Evolutionary conservation across 2,797 vertebrate genomes (phyloP), one percentile per base, ranked within the genome.

Genomic region (Arrhamphus sclerolepis): DNA sequence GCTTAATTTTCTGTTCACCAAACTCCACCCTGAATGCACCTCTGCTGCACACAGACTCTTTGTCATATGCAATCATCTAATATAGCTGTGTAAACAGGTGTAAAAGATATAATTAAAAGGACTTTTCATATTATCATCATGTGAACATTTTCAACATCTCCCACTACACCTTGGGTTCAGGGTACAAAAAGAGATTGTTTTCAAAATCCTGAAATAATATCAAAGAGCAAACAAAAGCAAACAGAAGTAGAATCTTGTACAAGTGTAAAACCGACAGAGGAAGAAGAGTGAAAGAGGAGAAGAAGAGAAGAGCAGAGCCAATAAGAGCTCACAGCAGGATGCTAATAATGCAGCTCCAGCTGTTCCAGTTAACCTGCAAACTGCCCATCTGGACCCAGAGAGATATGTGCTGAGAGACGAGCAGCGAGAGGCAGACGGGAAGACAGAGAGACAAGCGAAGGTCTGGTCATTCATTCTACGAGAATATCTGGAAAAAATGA

Each of bases 281-380:
- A 77, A 62, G 66, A 67, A 49, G 62, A 68, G 52, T 59, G 47
- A 58, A 60, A 76, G 72, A 68, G 56, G 49, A 72, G 70, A 28
- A 55, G 75, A 78, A 56, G 89, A 92, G 91, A 92, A 91, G 89
- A 85, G 88, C 89, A 87, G 88, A 94, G 94, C 94, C 95, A 97
- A 97, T 97, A 97, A 94, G 96, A 97, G 93, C 91, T 93, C 97
- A 93, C 97, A 96, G 96, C 96, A 94, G 95, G 97, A 94, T 91
- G 94, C 95, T 97, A 98, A 98, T 98, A 98, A 97, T 96, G 94
- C 94, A 91, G 93, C 95, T 97, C 97, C 97, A 98, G 97, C 96
- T 98, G 96, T 95, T 97, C 94, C 94, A 95, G 96, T 98, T 98
- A 98, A 98, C 97, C 96, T 98, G 96, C 95, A 97, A 96, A 98